Base-by-base conservation (phyloP, 2,113 vertebrate species). In the Chionodraco myersi region DNA sequence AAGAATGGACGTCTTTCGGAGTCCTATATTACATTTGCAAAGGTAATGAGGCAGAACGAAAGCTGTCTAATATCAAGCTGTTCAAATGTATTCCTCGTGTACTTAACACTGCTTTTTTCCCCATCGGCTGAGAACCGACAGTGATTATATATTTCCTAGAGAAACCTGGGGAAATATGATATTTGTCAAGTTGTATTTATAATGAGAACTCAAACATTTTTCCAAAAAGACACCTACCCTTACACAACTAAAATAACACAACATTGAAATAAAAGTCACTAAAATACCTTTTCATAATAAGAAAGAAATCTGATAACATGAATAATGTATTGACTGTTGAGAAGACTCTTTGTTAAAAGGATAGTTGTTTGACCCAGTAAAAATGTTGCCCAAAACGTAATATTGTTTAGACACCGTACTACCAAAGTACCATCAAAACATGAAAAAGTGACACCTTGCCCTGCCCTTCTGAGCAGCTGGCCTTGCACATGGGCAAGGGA, bases 1-100 rank as follows among this genome's bases (percentile, higher is more conserved):
- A 84, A 74, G 75, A 79, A 88, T 82, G 77, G 64, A 10, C 66
- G 71, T 68, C 80, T 89, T 82, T 89, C 51, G 23, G 34, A 77
- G 66, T 79, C 69, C 56, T 77, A 66, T 82, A 92, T 89, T 89
- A 87, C 85, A 89, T 91, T 91, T 91, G 80, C 89, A n/a, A 70
- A 89, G 62, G 81, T 88, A 93, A 94, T 93, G 91, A 91, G 86
- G 89, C 81, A 89, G 87, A 92, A 91, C 86, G 83, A 91, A 92
- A 91, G 79, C 83, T 67, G 81, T 64, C 76, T 76, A 80, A 90
- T 87, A 86, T 88, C 76, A 88, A 77, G 83, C 88, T 89, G 86
- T 84, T 88, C 61, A 75, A 83, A 88, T 86, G 80, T 79, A 75
- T 86, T 92, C 79, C 84, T 80, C 70, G 34, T 87, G 86, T 77